Conservation (phyloP, 2,888 invertebrate genomes). For the Drymonia ruficornis region DNA sequence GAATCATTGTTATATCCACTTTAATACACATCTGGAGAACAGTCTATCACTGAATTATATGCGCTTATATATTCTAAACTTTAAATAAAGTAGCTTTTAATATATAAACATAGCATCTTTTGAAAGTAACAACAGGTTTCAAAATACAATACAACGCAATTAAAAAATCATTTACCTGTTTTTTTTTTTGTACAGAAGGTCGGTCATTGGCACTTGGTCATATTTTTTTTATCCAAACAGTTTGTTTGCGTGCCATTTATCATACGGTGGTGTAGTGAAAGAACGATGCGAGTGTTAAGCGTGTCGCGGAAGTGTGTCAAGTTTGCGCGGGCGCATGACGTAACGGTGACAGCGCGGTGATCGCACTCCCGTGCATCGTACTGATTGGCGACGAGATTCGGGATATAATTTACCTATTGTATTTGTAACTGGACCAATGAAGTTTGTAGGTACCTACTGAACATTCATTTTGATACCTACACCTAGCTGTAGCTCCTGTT, state of each 20-base stretch:
- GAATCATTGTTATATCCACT: too few species aligned
- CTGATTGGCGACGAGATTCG: conserved; percentile 33
- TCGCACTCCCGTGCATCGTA: conserved; percentile 38
- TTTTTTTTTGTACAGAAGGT: background rate
- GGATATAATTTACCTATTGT: too few species aligned
- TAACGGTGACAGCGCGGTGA: conserved; percentile 46
- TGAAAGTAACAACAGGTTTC: conserved; percentile 3
- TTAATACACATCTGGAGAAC: too few species aligned
- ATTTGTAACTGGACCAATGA: too few species aligned
- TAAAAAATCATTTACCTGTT: conserved; percentile 8
- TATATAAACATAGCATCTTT: background rate
- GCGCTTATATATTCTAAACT: too few species aligned
- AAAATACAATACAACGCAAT: background rate
- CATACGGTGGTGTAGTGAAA: conserved; percentile 12
- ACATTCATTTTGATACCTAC: too few species aligned
- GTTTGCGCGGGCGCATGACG: conserved; percentile 60
- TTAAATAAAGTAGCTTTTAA: too few species aligned
- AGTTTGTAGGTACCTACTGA: too few species aligned
- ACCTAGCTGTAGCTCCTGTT: too few species aligned
- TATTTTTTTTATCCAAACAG: conserved; percentile 4
- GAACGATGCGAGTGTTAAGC: conserved; percentile 36
- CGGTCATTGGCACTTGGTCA: conserved; percentile 18
- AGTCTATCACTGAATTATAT: too few species aligned
- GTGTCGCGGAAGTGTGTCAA: conserved; percentile 67
- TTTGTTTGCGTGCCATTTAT: conserved; percentile 1